Conservation (phyloP, 1,140 invertebrate genomes). For the Theocolax elegans region DNA sequence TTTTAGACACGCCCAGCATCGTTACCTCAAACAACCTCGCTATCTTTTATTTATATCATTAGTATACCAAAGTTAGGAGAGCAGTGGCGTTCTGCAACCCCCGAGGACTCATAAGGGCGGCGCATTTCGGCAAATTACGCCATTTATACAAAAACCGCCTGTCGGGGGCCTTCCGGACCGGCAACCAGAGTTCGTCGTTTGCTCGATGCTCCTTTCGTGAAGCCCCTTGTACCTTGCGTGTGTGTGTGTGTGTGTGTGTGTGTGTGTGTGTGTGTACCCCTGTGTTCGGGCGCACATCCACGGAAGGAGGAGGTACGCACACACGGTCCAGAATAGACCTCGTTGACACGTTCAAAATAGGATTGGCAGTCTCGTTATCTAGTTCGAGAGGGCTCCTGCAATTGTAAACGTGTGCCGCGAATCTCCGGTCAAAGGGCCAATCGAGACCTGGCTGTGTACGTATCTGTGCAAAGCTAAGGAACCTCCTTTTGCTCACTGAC, state of each 20-base stretch:
- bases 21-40: slow-evolving; percentile 50
- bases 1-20: slow-evolving; percentile 41
- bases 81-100: slow-evolving; percentile 26
- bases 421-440: not conserved
- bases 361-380: slow-evolving; percentile 22
- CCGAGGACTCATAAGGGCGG: slow-evolving; percentile 48
- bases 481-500: too few species aligned
- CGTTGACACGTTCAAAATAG: slow-evolving; percentile 15
- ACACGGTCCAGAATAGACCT: not conserved
- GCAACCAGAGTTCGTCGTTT: slow-evolving; percentile 7
- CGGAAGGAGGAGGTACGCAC: too few species aligned
- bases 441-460: not conserved
- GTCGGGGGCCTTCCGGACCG: not conserved
- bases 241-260: not conserved
- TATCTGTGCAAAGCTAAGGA: too few species aligned
- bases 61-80: slow-evolving; percentile 44
- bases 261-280: not conserved
- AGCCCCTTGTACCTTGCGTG: too few species aligned
- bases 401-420: not conserved
- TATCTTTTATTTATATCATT: slow-evolving; percentile 58
- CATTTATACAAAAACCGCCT: slow-evolving; percentile 52
- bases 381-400: not conserved
- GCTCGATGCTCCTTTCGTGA: not conserved
- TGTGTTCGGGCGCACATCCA: not conserved
- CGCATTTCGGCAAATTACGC: slow-evolving; percentile 50